Evolutionary conservation across 2,888 invertebrate genomes (phyloP).

Genomic region (Drosophila demipolita): DNA sequence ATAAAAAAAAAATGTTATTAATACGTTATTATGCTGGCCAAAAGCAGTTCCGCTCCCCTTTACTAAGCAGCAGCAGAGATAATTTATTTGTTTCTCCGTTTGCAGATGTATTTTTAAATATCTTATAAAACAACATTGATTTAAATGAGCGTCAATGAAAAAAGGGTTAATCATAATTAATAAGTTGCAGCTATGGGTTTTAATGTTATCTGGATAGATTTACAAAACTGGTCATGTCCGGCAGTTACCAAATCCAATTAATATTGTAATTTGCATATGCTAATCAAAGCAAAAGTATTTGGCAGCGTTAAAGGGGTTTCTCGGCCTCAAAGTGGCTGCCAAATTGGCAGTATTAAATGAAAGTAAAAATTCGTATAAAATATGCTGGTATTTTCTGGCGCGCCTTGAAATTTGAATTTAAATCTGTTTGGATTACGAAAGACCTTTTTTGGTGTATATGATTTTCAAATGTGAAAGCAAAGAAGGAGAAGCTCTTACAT

Average conservation of each 20-base stretch:
- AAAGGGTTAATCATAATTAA: not conserved
- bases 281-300: constrained; percentile 4
- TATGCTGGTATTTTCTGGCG: constrained; percentile 1
- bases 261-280: constrained; percentile 8
- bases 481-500: constrained; percentile 1
- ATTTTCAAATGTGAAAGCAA: constrained; percentile 9
- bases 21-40: not conserved
- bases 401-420: constrained; percentile 5
- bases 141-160: not conserved
- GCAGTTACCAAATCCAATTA: not conserved
- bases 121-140: not conserved
- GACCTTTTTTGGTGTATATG: constrained; percentile 2
- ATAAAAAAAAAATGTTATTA: not conserved
- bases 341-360: constrained; percentile 10
- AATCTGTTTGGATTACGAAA: constrained; percentile 6
- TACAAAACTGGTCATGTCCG: constrained; percentile 2
- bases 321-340: not conserved
- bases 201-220: not conserved
- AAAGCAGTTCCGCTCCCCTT: not conserved
- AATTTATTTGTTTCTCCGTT: not conserved
- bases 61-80: not conserved
- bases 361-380: constrained; percentile 1
- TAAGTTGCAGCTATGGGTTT: not conserved
- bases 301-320: not conserved
- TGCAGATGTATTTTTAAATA: not conserved